A percentile compares a stretch with the other conserved stretches of the same genome.
phyloP scores from a whole-genome alignment of 2,888 invertebrate genomes.

The Sesia bembeciformis region DNA sequence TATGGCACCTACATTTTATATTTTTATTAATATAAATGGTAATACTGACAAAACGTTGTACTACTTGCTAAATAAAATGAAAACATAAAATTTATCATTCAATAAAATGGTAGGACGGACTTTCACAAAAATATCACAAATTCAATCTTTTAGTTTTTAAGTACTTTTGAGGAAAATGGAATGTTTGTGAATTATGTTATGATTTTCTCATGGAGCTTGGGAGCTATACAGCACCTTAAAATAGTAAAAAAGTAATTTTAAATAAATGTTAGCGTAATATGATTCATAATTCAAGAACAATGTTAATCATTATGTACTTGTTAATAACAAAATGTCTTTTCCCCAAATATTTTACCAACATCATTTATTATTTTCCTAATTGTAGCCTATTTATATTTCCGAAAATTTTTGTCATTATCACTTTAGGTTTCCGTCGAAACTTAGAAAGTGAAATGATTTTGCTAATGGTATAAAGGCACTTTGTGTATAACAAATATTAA shows the following conservation, averaged over 20 bases:
- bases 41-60: background rate
- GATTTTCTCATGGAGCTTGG: background rate
- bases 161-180: background rate
- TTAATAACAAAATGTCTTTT: background rate
- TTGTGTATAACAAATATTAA: background rate
- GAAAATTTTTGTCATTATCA: slow-evolving; percentile 15
- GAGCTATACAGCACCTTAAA: background rate
- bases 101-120: background rate
- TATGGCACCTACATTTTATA: background rate
- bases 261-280: background rate
- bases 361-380: background rate
- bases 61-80: background rate
- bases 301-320: background rate
- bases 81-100: background rate
- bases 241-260: background rate
- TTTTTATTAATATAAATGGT: background rate
- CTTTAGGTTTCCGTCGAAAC: slow-evolving; percentile 57
- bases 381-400: background rate
- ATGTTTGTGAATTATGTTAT: background rate
- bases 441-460: slow-evolving; percentile 42
- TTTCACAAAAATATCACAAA: background rate
- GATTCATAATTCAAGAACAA: background rate
- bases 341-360: background rate
- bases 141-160: background rate
- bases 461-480: slow-evolving; percentile 2